Conservation (phyloP, 2,888 invertebrate genomes). For the Sphaeridia pumilis region DNA sequence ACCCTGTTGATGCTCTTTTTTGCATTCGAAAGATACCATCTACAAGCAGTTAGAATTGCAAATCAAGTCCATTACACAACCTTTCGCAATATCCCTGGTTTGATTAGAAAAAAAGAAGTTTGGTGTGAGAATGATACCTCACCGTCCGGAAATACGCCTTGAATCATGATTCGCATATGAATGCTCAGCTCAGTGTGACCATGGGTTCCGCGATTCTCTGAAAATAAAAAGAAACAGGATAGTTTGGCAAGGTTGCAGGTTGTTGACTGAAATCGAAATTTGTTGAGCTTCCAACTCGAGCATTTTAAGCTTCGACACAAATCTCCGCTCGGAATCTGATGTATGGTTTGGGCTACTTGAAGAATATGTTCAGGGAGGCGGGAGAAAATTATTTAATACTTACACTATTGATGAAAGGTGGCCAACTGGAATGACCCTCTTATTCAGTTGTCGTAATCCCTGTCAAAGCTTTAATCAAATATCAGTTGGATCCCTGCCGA, state of each 20-base stretch:
- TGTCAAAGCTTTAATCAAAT: constrained; percentile 16
- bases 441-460: constrained; percentile 9
- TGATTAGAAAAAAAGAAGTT: too few species aligned
- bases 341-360: constrained; percentile 5
- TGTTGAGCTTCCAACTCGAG: neutral
- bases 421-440: constrained; percentile 15
- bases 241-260: neutral
- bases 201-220: too few species aligned
- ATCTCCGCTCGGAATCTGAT: constrained; percentile 13
- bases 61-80: too few species aligned
- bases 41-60: too few species aligned
- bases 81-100: too few species aligned
- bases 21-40: too few species aligned
- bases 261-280: neutral
- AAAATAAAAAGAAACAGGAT: too few species aligned
- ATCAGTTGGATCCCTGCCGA: constrained; percentile 1
- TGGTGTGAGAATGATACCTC: too few species aligned
- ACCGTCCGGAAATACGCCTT: too few species aligned
- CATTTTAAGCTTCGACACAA: constrained; percentile 8
- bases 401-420: constrained; percentile 19
- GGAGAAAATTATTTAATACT: constrained; percentile 9
- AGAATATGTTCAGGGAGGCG: constrained; percentile 12
- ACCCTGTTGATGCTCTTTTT: too few species aligned
- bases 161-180: too few species aligned
- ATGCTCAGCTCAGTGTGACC: too few species aligned